Conservation (phyloP, 2,797 vertebrate species). For the Chlorospingus semifuscus region DNA sequence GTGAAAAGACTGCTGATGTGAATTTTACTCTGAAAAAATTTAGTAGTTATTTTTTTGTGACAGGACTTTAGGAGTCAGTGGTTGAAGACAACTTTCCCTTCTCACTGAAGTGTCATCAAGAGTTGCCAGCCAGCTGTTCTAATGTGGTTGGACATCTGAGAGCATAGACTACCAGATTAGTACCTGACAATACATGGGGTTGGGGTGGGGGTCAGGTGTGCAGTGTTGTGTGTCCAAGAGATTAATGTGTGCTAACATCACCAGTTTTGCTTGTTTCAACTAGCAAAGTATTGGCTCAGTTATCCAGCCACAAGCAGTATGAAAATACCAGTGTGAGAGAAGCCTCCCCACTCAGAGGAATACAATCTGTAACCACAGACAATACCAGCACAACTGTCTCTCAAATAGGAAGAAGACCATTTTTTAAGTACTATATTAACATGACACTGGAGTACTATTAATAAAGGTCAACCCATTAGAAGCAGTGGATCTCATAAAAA, state of each 20-base stretch:
- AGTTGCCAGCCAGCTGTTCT: neutral
- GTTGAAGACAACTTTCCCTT: neutral
- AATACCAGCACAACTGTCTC: neutral
- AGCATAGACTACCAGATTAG: neutral
- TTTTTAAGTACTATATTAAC: neutral
- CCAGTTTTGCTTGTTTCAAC: neutral
- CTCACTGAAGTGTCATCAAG: neutral
- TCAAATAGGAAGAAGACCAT: neutral
- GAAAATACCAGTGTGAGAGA: neutral
- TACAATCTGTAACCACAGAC: neutral
- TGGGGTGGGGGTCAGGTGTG: neutral
- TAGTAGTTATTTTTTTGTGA: neutral
- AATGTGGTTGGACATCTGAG: neutral
- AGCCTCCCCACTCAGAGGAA: neutral
- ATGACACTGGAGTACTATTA: neutral
- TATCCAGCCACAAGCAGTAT: neutral
- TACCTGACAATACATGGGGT: neutral
- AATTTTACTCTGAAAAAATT: neutral
- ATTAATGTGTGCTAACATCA: neutral
- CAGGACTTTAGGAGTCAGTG: neutral
- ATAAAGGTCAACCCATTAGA: neutral
- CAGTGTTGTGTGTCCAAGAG: neutral
- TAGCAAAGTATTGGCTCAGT: neutral
- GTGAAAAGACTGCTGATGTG: neutral
- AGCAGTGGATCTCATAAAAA: neutral